Evolutionary conservation across 1,140 invertebrate species (phyloP).

Genomic region (Drosophila carrolli): DNA sequence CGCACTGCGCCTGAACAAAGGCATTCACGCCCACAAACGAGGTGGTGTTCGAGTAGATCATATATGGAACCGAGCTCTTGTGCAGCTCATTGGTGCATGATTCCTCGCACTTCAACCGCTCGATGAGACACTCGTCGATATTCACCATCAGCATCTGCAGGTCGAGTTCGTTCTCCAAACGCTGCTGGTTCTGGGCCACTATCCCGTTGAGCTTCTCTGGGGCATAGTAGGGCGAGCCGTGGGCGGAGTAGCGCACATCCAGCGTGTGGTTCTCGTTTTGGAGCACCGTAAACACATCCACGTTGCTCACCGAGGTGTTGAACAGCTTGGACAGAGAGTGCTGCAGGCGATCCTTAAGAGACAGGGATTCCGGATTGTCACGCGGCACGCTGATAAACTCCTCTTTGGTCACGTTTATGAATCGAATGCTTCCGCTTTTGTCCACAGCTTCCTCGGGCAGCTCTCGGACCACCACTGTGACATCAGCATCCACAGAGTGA

Average conservation of each 20-base stretch:
- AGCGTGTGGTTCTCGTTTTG: slow-evolving; percentile 87
- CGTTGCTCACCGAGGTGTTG: slow-evolving; percentile 91
- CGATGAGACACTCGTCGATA: slow-evolving; percentile 94
- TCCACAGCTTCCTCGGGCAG: slow-evolving; percentile 95
- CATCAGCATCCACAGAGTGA: slow-evolving; percentile 90
- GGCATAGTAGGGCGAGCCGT: slow-evolving; percentile 95
- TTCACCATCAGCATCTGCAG: slow-evolving; percentile 92
- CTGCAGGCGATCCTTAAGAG: slow-evolving; percentile 90
- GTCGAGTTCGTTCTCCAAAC: slow-evolving; percentile 89
- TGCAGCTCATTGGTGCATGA: slow-evolving; percentile 91
- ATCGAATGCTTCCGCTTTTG: slow-evolving; percentile 95
- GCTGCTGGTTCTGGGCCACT: slow-evolving; percentile 88
- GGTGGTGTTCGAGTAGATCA: slow-evolving; percentile 94
- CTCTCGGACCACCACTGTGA: slow-evolving; percentile 93
- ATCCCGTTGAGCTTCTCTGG: slow-evolving; percentile 94
- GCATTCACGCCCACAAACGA: slow-evolving; percentile 95
- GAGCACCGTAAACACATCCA: slow-evolving; percentile 96
- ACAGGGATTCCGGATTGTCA: slow-evolving; percentile 87
- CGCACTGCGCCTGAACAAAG: slow-evolving; percentile 91
- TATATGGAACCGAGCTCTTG: slow-evolving; percentile 89
- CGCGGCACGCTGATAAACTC: slow-evolving; percentile 90
- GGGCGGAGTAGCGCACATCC: slow-evolving; percentile 95
- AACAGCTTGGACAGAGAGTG: slow-evolving; percentile 89
- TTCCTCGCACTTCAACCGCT: slow-evolving; percentile 89
- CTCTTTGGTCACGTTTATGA: slow-evolving; percentile 92